Evolutionary conservation across 2,797 vertebrate species (phyloP).

Genomic region (Chloroceryle inda): DNA sequence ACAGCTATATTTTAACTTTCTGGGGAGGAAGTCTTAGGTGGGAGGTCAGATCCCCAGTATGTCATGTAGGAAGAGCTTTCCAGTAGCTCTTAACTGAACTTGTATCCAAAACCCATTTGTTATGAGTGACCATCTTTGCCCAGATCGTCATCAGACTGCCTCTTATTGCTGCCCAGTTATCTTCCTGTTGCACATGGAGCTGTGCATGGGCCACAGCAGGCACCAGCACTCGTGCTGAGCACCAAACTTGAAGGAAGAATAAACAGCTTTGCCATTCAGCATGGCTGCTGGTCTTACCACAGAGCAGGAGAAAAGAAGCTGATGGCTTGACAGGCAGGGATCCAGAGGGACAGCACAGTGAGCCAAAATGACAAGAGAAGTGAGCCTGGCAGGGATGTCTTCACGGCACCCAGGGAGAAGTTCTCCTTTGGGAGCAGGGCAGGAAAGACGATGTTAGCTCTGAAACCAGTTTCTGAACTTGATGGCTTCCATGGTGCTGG

Average conservation of each 20-base stretch:
- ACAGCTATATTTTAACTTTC: background rate
- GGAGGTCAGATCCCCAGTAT: background rate
- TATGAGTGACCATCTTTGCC: background rate
- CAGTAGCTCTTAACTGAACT: background rate
- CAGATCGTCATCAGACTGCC: no score
- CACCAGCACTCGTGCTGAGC: rapidly evolving
- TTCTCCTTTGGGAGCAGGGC: background rate
- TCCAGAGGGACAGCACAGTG: rapidly evolving
- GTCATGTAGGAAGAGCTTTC: background rate
- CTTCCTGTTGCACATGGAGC: background rate
- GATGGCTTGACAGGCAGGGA: rapidly evolving
- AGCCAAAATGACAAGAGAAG: background rate
- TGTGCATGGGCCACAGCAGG: background rate
- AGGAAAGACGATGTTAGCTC: background rate
- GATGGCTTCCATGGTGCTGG: background rate
- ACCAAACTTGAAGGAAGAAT: background rate
- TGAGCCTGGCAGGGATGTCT: background rate
- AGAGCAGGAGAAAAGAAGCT: background rate
- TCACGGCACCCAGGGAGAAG: background rate
- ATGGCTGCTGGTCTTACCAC: background rate
- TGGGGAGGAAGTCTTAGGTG: background rate
- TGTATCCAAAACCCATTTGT: background rate
- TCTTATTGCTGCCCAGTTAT: background rate
- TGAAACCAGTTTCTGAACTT: background rate
- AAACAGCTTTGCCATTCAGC: background rate